Evolutionary conservation across 2,113 vertebrate genomes (phyloP).

Genomic region (Anarrhichthys ocellatus): DNA sequence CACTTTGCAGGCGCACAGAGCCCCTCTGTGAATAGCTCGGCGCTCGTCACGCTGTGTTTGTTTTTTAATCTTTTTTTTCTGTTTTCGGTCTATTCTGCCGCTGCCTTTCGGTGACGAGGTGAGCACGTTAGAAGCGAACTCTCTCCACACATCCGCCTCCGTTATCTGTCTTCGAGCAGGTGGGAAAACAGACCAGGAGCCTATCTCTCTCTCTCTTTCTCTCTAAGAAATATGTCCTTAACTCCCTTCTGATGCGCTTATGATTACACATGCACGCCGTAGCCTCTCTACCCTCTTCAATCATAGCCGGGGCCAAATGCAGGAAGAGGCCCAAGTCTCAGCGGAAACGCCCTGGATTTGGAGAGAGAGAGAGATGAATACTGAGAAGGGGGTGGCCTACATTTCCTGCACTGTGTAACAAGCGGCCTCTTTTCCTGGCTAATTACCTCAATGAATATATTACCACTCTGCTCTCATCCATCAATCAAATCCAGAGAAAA

Average conservation of each 20-base stretch:
- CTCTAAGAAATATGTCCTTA: slow-evolving; percentile 31
- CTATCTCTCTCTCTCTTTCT: not conserved
- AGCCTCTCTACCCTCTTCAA: slow-evolving; percentile 66
- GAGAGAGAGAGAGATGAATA: slow-evolving; percentile 54
- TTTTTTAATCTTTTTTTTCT: not conserved
- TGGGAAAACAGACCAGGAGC: slow-evolving; percentile 13
- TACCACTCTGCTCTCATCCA: slow-evolving; percentile 61
- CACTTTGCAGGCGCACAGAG: slow-evolving; percentile 4
- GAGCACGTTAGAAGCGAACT: slow-evolving; percentile 22
- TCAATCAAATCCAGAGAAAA: slow-evolving; percentile 62
- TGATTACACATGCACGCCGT: slow-evolving; percentile 53
- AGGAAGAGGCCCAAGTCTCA: slow-evolving; percentile 67
- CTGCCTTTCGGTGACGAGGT: slow-evolving; percentile 8
- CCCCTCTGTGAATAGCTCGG: not conserved
- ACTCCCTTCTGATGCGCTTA: slow-evolving; percentile 28
- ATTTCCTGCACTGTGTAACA: slow-evolving; percentile 62
- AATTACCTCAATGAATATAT: slow-evolving; percentile 79
- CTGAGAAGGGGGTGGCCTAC: slow-evolving; percentile 66
- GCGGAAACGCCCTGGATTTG: slow-evolving; percentile 72
- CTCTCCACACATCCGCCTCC: slow-evolving; percentile 3
- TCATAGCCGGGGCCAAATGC: slow-evolving; percentile 58
- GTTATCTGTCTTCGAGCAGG: slow-evolving; percentile 16
- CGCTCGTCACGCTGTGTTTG: not conserved
- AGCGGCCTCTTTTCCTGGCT: slow-evolving; percentile 72
- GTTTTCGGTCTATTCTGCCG: not conserved